These are phyloP conservation scores for Synanthedon myopaeformis DNA, from an alignment of 2,888 invertebrate species.

Conservation along the genomic window DNA sequence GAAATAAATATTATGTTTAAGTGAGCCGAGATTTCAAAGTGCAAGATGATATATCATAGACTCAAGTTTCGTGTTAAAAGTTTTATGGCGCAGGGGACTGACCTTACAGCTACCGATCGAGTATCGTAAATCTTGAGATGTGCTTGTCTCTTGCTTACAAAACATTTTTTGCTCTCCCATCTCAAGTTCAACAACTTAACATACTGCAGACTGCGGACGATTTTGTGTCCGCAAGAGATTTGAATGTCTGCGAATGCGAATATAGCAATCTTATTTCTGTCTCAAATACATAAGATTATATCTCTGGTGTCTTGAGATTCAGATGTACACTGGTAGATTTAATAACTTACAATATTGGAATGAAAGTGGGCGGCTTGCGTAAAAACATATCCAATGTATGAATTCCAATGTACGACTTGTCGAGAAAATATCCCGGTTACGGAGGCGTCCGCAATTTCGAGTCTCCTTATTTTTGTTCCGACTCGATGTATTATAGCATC, in stretches of 20 bases:
- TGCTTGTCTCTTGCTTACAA: neutral
- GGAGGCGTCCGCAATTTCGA: slow-evolving; percentile 29
- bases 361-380: slow-evolving; percentile 24
- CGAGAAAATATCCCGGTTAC: slow-evolving; percentile 12
- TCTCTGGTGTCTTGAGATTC: no score
- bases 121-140: slow-evolving; percentile 34
- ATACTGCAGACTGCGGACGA: slow-evolving; percentile 19
- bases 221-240: slow-evolving; percentile 10
- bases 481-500: slow-evolving; percentile 23
- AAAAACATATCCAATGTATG: slow-evolving; percentile 22
- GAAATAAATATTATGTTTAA: slow-evolving; percentile 2
- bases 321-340: neutral
- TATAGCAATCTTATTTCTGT: neutral
- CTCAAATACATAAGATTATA: neutral
- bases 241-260: neutral
- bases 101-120: slow-evolving; percentile 31
- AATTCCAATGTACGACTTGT: neutral
- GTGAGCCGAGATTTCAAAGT: slow-evolving; percentile 14
- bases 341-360: neutral
- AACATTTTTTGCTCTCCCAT: slow-evolving; percentile 14
- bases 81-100: slow-evolving; percentile 34
- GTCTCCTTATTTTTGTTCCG: slow-evolving; percentile 23
- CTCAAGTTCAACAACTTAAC: slow-evolving; percentile 36
- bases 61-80: slow-evolving; percentile 18
- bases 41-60: slow-evolving; percentile 6